phyloP scores from a whole-genome alignment of 2,797 vertebrate genomes.

The Leucoraja ocellata region DNA sequence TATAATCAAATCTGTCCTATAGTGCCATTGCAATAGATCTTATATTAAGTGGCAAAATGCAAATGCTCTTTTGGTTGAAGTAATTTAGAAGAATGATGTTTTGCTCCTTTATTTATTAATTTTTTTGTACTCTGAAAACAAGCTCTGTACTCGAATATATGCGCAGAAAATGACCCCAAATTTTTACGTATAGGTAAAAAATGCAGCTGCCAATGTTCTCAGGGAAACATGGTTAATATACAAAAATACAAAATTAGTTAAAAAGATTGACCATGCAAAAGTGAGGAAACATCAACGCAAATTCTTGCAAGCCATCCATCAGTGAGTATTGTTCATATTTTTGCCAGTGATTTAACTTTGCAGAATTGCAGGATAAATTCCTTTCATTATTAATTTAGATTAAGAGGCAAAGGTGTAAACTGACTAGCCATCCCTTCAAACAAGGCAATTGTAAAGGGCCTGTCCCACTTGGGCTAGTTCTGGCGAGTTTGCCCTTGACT shows the following conservation, averaged over 20 bases:
- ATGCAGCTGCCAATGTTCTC: constrained; percentile 99
- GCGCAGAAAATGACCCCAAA: neutral
- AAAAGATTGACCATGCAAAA: constrained; percentile 98
- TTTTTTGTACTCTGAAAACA: neutral
- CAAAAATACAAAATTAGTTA: constrained; percentile 97
- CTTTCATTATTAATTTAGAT: neutral
- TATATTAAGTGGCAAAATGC: neutral
- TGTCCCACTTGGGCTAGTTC: too few species aligned
- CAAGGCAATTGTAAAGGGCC: neutral
- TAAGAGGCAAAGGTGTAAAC: neutral
- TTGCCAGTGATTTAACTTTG: neutral
- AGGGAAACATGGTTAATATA: constrained; percentile 99
- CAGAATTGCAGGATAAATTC: neutral
- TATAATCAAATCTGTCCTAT: neutral
- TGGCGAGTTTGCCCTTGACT: too few species aligned
- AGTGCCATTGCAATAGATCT: neutral
- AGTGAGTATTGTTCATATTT: constrained; percentile 72
- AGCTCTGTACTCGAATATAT: neutral
- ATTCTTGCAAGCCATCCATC: constrained; percentile 99
- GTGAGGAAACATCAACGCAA: constrained; percentile 99
- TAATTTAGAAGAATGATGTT: constrained; percentile 42
- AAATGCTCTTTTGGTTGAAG: neutral
- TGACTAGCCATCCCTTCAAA: neutral
- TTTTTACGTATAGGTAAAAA: constrained; percentile 82
- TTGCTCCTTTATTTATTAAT: constrained; percentile 42